phyloP scores from a whole-genome alignment of 2,797 vertebrate genomes.

The Cetoscarus ocellatus region DNA sequence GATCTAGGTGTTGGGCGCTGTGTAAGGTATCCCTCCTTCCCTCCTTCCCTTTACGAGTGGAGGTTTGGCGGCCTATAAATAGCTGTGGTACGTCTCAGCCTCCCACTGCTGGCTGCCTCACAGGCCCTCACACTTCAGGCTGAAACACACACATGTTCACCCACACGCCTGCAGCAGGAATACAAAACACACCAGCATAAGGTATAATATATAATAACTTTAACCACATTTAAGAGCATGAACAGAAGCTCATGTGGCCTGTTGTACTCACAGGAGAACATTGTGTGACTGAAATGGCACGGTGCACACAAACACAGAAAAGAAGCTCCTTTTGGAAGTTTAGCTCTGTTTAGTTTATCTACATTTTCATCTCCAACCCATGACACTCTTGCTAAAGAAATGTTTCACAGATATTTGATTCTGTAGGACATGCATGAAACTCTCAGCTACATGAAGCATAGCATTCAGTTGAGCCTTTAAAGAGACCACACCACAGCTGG shows the following conservation, averaged over 20 bases:
- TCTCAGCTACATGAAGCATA: background rate
- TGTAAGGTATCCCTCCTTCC: slow-evolving; percentile 75
- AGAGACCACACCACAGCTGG: background rate
- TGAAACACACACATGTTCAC: slow-evolving; percentile 45
- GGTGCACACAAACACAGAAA: no score
- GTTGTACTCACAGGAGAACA: slow-evolving; percentile 9
- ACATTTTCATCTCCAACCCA: slow-evolving; percentile 10
- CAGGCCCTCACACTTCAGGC: slow-evolving; percentile 49
- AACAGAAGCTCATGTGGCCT: slow-evolving; percentile 22
- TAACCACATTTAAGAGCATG: slow-evolving; percentile 11
- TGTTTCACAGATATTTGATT: slow-evolving; percentile 1
- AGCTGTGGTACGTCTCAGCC: slow-evolving; percentile 68
- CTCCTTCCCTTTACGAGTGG: slow-evolving; percentile 71
- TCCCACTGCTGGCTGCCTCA: slow-evolving; percentile 71
- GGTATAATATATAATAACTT: slow-evolving; percentile 29
- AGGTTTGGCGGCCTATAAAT: slow-evolving; percentile 75
- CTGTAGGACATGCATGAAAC: background rate
- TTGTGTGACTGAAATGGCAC: slow-evolving; percentile 7
- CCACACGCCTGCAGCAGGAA: slow-evolving; percentile 48
- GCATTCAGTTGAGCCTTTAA: background rate
- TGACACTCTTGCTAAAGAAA: background rate
- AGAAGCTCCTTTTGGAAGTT: background rate
- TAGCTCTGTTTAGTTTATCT: background rate
- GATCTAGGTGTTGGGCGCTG: slow-evolving; percentile 75
- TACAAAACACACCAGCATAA: slow-evolving; percentile 37